Evolutionary conservation across 2,888 invertebrate genomes (phyloP).

Genomic region (Phalangium opilio): DNA sequence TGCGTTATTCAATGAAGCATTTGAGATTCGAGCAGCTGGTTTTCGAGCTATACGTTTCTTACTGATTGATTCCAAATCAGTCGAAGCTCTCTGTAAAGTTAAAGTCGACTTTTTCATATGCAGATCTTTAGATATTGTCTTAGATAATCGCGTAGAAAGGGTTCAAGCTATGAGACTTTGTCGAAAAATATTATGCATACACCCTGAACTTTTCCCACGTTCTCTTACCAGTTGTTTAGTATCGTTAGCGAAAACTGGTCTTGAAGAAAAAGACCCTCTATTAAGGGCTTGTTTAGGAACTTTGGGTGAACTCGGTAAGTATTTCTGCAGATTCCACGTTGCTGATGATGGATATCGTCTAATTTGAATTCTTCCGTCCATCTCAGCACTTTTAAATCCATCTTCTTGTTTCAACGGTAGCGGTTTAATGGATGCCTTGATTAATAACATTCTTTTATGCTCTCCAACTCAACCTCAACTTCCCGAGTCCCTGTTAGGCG

Average conservation of each 20-base stretch:
- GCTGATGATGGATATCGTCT: too few relatives aligned
- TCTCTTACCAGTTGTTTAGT: constrained; percentile 63
- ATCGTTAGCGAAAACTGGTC: constrained; percentile 60
- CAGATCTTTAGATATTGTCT: constrained; percentile 72
- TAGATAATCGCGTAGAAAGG: constrained; percentile 64
- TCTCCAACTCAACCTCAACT: constrained; percentile 58
- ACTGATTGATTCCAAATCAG: constrained; percentile 57
- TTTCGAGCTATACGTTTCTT: constrained; percentile 73
- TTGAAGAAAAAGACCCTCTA: constrained; percentile 65
- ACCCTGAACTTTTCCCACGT: constrained; percentile 52
- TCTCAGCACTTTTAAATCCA: constrained; percentile 53
- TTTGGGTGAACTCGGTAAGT: constrained; percentile 67
- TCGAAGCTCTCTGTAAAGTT: constrained; percentile 59
- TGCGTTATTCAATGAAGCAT: constrained; percentile 66
- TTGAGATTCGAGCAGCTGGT: constrained; percentile 75
- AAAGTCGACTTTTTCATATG: constrained; percentile 70
- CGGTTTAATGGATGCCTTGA: constrained; percentile 51
- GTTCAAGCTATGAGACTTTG: constrained; percentile 79
- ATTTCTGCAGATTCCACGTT: too few relatives aligned
- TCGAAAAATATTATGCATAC: constrained; percentile 47
- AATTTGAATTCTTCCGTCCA: constrained; percentile 17
- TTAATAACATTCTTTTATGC: constrained; percentile 66
- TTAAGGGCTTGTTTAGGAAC: constrained; percentile 71
- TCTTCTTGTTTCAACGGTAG: constrained; percentile 48
- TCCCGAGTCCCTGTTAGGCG: constrained; percentile 76